Percentiles rank a stretch among this genome's conserved stretches.
Evolutionary conservation across 2,888 invertebrate species (phyloP).

Genomic region (Rutpela maculata): DNA sequence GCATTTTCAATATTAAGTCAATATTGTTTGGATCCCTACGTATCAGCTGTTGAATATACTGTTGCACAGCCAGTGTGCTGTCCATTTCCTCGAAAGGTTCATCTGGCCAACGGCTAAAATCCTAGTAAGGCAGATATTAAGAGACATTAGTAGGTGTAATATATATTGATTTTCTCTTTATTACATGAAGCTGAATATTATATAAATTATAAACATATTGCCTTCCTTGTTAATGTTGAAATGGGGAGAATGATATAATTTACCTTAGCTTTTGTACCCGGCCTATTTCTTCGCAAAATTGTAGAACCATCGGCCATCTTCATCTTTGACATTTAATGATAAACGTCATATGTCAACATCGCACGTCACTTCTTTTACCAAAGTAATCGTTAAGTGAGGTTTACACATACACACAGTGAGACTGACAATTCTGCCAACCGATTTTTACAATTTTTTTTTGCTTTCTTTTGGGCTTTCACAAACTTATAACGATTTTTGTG

Average conservation of each 20-base stretch:
- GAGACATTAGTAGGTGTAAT: not conserved
- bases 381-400: no score
- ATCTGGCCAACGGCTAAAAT: constrained; percentile 98
- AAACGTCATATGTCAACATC: not conserved
- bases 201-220: not conserved
- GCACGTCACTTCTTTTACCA: not conserved
- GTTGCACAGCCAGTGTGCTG: constrained; percentile 98
- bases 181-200: not conserved
- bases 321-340: constrained; percentile 74
- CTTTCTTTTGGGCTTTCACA: no score
- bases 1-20: constrained; percentile 95
- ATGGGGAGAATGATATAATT: constrained; percentile 1
- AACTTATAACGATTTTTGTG: no score
- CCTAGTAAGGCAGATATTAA: constrained; percentile 76
- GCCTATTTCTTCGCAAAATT: constrained; percentile 91
- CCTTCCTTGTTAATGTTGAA: not conserved
- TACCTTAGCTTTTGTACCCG: constrained; percentile 93
- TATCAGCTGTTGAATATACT: constrained; percentile 98
- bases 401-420: no score
- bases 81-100: constrained; percentile 99
- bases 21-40: constrained; percentile 94
- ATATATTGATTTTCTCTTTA: not conserved
- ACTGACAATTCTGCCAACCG: no score
- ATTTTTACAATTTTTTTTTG: no score
- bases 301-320: constrained; percentile 91